Conservation (phyloP, 2,113 vertebrate species). For the Forbesichthys papilliferus region DNA sequence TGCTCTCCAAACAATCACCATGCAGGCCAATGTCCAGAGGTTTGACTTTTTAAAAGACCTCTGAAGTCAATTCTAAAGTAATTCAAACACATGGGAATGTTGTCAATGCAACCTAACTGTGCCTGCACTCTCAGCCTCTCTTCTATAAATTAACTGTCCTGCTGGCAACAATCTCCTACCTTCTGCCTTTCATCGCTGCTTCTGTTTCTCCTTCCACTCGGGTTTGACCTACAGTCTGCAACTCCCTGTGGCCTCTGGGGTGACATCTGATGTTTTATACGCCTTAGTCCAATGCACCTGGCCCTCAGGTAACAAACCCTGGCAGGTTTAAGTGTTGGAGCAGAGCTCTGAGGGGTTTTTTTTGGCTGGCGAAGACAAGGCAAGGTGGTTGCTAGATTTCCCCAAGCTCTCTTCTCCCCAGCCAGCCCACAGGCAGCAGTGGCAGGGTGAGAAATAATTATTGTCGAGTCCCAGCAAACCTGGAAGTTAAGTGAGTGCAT, state of each 20-base stretch:
- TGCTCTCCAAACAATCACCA: too few species aligned
- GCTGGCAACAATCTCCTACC: neutral
- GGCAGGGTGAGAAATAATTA: conserved; percentile 37
- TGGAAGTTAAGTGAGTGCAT: neutral
- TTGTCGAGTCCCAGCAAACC: conserved; percentile 23
- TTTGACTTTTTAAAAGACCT: too few species aligned
- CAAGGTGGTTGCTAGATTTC: conserved; percentile 33
- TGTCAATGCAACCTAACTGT: too few species aligned
- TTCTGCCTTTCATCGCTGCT: conserved; percentile 10
- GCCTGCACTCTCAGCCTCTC: too few species aligned
- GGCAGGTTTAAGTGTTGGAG: conserved; percentile 39
- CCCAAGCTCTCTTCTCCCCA: neutral
- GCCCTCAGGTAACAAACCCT: conserved; percentile 32
- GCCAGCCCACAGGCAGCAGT: conserved; percentile 18
- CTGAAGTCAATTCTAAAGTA: too few species aligned
- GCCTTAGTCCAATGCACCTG: conserved; percentile 49
- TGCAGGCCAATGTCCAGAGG: too few species aligned
- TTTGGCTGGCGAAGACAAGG: conserved; percentile 41
- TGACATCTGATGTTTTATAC: conserved; percentile 49
- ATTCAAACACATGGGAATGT: too few species aligned
- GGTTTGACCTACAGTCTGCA: conserved; percentile 38
- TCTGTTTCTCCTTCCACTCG: conserved; percentile 14
- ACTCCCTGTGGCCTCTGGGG: conserved; percentile 16
- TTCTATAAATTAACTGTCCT: too few species aligned
- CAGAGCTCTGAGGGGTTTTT: conserved; percentile 56